Base-by-base conservation (phyloP, 2,888 invertebrate genomes). In the Drosophila pullipes region DNA sequence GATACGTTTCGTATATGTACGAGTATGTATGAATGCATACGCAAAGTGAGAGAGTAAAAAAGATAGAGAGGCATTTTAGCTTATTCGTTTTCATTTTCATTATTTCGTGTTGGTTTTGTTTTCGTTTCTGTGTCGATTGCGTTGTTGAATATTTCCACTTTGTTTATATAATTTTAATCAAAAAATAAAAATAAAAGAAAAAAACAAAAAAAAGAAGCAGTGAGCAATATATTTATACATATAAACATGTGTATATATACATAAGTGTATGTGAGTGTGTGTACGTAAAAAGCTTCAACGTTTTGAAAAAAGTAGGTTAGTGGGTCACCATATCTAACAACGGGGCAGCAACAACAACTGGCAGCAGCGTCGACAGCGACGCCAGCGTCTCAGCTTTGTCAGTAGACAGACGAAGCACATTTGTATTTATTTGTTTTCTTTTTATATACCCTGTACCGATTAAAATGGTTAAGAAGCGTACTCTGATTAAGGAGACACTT, bases 301-400 rank as follows among this genome's bases (percentile, higher is more conserved):
- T 91, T 91, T 91, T 89, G 94, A 94, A 95, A 95, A 89, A 97
- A 96, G 95, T 97, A 95, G 97, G 97, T 97, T 96, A 97, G 96
- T 97, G 95, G 97, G 97, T 95, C 93, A 91, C 84, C 91, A 89
- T 91, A 92, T 92, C 92, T 91, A 92, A 91, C 85, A 91, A 85
- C 88, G 82, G 71, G 82, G 64, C 76, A 69, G 66, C 67, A 78
- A 49, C 83, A 71, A 57, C 84, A 63, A 60, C 83, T 30, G 9
- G 61, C 82, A 69, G 70, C 47, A 65, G 60, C 76, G 72, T 33
- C 58, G 71, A 53, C 74, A 66, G 67, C 68, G 78, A 62, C 70
- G 76, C 72, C 75, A 69, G 73, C 69, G 77, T 52, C 58, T 57
- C 41, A 47, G 54, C 57, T 44, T 64, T 66, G 63, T 75, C 74